phyloP scores from a whole-genome alignment of 2,888 invertebrate genomes.

The Andrena marginata region DNA sequence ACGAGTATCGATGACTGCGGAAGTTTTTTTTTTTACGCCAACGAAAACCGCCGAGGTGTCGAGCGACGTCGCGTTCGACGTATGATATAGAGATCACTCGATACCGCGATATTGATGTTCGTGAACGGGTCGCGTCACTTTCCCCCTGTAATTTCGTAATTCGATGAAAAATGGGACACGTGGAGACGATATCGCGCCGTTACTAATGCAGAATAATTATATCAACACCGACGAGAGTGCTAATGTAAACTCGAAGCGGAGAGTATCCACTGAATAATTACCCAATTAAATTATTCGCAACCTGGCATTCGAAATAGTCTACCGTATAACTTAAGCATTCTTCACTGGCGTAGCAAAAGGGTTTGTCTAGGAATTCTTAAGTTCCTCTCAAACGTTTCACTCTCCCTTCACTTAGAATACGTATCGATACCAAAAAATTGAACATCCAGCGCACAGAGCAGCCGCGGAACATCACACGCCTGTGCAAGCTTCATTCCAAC shows the following conservation, averaged over 20 bases:
- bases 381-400: no score
- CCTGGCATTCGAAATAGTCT: no score
- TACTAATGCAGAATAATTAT: neutral
- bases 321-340: no score
- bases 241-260: neutral
- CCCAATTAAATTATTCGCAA: neutral
- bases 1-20: constrained; percentile 8
- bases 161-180: neutral
- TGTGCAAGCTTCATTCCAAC: no score
- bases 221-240: neutral
- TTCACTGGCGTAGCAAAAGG: no score
- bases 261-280: neutral
- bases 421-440: no score
- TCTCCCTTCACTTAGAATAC: no score
- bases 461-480: no score
- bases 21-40: constrained; percentile 2
- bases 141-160: neutral
- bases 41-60: constrained; percentile 7
- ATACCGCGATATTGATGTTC: neutral
- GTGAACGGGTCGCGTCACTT: neutral
- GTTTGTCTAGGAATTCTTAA: no score
- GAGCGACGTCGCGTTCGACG: constrained; percentile 4
- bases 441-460: no score
- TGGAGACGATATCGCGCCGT: neutral
- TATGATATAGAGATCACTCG: neutral